phyloP scores from a whole-genome alignment of 2,113 vertebrate species.

The Athene cunicularia region DNA sequence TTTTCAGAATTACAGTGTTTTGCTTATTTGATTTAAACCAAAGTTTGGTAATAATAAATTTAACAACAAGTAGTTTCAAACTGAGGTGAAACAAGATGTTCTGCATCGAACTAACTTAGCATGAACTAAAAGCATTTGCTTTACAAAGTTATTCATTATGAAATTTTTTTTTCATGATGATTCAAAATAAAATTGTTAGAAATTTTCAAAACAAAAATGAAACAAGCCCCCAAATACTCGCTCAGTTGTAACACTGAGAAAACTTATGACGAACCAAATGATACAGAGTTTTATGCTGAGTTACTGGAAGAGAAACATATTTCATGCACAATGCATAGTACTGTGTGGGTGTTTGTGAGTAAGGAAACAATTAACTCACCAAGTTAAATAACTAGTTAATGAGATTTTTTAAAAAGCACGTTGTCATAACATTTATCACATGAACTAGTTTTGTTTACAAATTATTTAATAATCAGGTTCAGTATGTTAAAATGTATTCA shows the following conservation, averaged over 20 bases:
- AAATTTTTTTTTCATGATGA: background rate
- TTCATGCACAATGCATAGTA: background rate
- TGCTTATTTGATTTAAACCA: background rate
- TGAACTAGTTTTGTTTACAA: background rate
- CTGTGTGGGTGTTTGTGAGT: background rate
- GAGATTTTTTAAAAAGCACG: background rate
- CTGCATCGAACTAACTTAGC: background rate
- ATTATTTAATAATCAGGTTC: background rate
- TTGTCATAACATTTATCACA: background rate
- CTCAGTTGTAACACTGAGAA: background rate
- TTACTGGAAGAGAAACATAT: background rate
- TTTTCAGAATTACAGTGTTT: background rate
- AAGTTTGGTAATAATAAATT: background rate
- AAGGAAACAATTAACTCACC: background rate
- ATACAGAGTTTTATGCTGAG: background rate
- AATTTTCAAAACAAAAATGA: background rate
- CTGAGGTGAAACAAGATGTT: background rate
- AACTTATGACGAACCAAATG: background rate
- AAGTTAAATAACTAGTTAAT: background rate
- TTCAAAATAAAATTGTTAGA: background rate
- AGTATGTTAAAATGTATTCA: background rate
- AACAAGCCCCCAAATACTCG: rapidly evolving
- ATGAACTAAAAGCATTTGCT: background rate
- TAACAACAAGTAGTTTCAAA: background rate
- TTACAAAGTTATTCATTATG: background rate